Conservation (phyloP, 1,140 invertebrate genomes). For the Cardiocondyla obscurior region DNA sequence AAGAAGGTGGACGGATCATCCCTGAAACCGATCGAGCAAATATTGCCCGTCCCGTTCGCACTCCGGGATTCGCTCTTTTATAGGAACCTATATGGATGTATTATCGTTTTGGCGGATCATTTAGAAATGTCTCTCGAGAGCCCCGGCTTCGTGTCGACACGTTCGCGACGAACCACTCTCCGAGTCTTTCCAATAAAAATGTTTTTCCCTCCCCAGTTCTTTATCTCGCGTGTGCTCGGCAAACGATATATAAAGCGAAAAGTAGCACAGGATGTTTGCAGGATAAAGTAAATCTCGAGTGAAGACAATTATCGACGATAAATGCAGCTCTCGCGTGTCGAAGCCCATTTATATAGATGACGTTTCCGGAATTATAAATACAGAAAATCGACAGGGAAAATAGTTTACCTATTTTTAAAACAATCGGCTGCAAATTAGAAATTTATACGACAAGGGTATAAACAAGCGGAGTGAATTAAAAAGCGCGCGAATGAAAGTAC, state of each 20-base stretch:
- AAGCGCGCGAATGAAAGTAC: not conserved
- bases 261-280: not conserved
- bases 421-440: not conserved
- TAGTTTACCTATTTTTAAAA: not conserved
- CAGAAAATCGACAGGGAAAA: not conserved
- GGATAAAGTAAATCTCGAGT: not conserved
- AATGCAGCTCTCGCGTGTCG: not conserved
- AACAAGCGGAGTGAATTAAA: not conserved
- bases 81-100: conserved; percentile 44
- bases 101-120: conserved; percentile 44
- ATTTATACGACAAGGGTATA: not conserved
- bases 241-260: not conserved
- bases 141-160: not conserved
- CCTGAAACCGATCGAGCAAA: conserved; percentile 68
- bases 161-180: not conserved
- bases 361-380: not conserved
- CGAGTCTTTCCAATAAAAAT: not conserved
- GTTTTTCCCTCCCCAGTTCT: not conserved
- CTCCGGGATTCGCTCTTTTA: conserved; percentile 22
- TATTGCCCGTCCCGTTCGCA: conserved; percentile 57
- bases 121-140: conserved; percentile 43
- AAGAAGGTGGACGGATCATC: conserved; percentile 61
- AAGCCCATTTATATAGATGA: not conserved
- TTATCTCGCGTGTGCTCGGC: not conserved
- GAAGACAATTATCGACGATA: not conserved